Base-by-base conservation (phyloP, 2,113 vertebrate species). In the Psilopsiagon aurifrons region DNA sequence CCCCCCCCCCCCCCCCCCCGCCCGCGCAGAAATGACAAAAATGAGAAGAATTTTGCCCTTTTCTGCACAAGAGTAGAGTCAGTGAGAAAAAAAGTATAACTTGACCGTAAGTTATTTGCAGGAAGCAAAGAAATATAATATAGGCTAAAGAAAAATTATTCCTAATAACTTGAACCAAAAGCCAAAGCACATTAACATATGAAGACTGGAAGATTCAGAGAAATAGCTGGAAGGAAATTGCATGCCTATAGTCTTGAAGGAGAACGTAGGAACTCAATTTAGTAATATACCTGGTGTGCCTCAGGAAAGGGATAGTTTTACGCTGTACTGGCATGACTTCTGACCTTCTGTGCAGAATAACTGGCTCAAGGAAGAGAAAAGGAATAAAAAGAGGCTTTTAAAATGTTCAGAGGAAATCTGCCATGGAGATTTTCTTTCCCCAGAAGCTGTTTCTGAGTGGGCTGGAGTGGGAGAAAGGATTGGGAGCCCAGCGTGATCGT, bases 71-170 rank as follows among this genome's bases (percentile, higher is more conserved):
- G 71, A 69, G 20, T 69, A 71, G 51, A 92, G 68, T 68, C 33
- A 59, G 27, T 27, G 25, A 59, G n/a, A 88, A 59, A 92, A 69
- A 69, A 93, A 89, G 29, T 76, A 66, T 78, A 69, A 73, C 35
- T 82, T 82, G 88, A 74, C 67, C 81, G 33, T 84, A 35, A 85
- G 74, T 86, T 91, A 83, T 80, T 87, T 66, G 82, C 66, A 94
- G 55, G 49, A 92, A 84, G 59, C 57, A 81, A 94, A 88, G 80
- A 94, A 94, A 87, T 84, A 85, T 81, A 93, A 91, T 66, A 41
- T 4, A 83, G 66, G 51, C 68, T 83, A 86, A 88, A 86, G 73
- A 84, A 89, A 19, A 77, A 83, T 77, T 75, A 29, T 66, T 86
- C 55, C 60, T 90, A 82, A 79, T 69, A 51, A 60, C 49, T 77